Percentiles rank a stretch among this genome's conserved stretches.
These are phyloP conservation scores for Hyperopisus bebe DNA, from an alignment of 2,113 vertebrate species.

Conservation along the genomic window DNA sequence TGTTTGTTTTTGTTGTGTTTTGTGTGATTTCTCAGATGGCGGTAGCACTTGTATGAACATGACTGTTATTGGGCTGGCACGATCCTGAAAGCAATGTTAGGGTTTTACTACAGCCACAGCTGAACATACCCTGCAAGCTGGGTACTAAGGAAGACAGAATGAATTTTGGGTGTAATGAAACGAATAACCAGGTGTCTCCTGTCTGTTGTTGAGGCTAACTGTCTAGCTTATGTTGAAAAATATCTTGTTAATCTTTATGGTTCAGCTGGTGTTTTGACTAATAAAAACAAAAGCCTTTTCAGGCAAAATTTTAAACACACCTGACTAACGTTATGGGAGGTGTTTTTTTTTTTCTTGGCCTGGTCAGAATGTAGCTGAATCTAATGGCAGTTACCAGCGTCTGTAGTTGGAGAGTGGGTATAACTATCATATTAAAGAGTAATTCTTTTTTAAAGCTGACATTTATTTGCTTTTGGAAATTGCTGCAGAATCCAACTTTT, in stretches of 20 bases:
- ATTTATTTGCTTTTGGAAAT: background rate
- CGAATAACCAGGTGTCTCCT: background rate
- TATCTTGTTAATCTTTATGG: background rate
- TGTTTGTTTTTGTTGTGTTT: background rate
- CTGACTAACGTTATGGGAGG: background rate
- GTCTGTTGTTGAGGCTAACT: background rate
- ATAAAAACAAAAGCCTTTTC: background rate
- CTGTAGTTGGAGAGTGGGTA: background rate
- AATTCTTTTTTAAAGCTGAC: slow-evolving; percentile 2
- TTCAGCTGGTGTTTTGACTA: background rate
- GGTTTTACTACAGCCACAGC: background rate
- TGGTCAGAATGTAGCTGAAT: background rate
- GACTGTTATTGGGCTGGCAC: background rate
- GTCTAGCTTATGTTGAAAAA: background rate
- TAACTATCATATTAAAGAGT: slow-evolving; percentile 2
- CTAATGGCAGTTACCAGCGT: background rate
- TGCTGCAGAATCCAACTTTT: background rate
- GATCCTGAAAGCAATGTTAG: background rate
- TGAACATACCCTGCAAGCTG: background rate
- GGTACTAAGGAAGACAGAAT: background rate
- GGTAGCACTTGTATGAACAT: background rate
- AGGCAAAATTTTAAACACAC: background rate
- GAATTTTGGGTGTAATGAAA: background rate
- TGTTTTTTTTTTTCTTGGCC: background rate
- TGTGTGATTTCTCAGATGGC: background rate